These are phyloP conservation scores for Montipora cactus DNA, from an alignment of 64 coral and sea anemone species.

Conservation along the genomic window DNA sequence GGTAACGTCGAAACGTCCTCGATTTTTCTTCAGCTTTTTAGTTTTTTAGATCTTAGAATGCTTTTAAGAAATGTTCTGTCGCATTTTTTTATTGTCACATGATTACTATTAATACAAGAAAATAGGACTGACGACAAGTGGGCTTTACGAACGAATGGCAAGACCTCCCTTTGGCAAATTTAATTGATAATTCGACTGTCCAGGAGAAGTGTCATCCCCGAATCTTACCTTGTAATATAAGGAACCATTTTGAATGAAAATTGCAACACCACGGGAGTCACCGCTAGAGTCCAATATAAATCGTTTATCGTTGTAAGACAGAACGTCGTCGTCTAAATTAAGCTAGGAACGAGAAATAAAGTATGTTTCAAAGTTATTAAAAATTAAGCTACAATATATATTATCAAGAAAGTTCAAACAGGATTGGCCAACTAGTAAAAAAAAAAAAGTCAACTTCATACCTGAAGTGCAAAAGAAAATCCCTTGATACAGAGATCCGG, in stretches of 20 bases:
- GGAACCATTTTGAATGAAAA: constrained; percentile 85
- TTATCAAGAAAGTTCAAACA: not conserved
- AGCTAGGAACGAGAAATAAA: constrained; percentile 54
- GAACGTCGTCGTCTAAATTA: constrained; percentile 93
- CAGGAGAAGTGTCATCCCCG: not conserved
- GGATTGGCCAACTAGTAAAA: not conserved
- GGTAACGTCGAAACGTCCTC: no score
- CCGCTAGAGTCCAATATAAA: constrained; percentile 91
- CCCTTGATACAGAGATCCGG: constrained; percentile 98
- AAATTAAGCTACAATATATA: not conserved
- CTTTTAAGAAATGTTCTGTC: no score
- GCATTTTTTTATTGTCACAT: no score
- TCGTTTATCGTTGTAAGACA: constrained; percentile 89
- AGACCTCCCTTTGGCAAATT: no score
- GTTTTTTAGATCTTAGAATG: no score
- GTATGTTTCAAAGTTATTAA: not conserved
- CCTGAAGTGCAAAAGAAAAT: constrained; percentile 95
- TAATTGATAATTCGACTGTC: no score
- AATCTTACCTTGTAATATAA: constrained; percentile 79
- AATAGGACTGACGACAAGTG: no score
- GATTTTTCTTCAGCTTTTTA: no score
- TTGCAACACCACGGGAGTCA: constrained; percentile 77
- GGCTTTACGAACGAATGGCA: no score
- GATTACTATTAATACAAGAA: no score
- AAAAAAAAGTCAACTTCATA: not conserved